These are phyloP conservation scores for Gastrophysa polygoni DNA, from an alignment of 2,888 invertebrate species.

Conservation along the genomic window DNA sequence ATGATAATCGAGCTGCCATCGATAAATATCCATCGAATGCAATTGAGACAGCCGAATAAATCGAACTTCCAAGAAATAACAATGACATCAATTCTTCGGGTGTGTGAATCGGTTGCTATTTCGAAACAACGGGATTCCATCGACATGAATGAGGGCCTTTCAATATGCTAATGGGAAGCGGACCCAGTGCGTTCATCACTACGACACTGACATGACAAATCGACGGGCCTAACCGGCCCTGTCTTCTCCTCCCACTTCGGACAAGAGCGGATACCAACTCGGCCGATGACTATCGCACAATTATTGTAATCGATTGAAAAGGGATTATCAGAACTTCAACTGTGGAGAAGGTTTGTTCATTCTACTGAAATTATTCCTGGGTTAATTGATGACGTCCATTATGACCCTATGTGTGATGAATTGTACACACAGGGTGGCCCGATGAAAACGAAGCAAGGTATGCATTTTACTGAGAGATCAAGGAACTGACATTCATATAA, in stretches of 20 bases:
- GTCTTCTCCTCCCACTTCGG: not conserved
- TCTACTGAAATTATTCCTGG: too few species aligned
- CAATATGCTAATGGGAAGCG: conserved; percentile 57
- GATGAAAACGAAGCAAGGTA: too few species aligned
- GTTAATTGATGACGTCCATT: too few species aligned
- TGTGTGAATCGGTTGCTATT: conserved; percentile 48
- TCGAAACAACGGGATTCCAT: conserved; percentile 54
- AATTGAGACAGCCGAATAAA: conserved; percentile 2
- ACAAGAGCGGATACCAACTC: too few species aligned
- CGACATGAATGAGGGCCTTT: conserved; percentile 56
- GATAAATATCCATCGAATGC: not conserved
- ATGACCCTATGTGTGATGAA: too few species aligned
- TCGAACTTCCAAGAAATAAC: conserved; percentile 7
- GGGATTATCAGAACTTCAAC: too few species aligned
- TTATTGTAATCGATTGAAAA: too few species aligned
- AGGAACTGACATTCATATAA: too few species aligned
- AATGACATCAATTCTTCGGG: conserved; percentile 18
- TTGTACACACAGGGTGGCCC: too few species aligned
- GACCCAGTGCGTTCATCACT: conserved; percentile 55
- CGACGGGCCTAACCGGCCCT: conserved; percentile 38
- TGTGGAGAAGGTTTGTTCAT: too few species aligned
- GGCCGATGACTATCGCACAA: too few species aligned
- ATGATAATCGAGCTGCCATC: not conserved
- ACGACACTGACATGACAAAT: conserved; percentile 59
- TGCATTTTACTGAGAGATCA: too few species aligned